Evolutionary conservation across 2,113 vertebrate genomes (phyloP).

Genomic region (Callionymus lyra): DNA sequence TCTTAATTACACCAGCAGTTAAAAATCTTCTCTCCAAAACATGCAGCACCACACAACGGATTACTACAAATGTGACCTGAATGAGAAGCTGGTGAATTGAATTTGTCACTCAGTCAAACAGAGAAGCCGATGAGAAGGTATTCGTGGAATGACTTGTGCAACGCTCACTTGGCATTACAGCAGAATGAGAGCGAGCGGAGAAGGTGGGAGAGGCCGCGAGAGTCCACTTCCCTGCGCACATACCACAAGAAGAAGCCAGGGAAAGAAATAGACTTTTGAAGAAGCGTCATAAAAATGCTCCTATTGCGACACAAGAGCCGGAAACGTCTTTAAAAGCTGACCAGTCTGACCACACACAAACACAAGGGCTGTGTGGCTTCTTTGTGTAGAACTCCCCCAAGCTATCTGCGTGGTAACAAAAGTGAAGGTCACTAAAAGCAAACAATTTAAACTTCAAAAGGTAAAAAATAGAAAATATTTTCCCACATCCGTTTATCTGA

Average conservation of each 20-base stretch:
- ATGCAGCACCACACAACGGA: too few relatives aligned
- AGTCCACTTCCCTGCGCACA: conserved; percentile 1
- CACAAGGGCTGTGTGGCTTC: background rate
- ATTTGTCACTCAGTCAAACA: conserved; percentile 35
- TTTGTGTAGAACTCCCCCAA: background rate
- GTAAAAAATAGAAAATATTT: conserved; percentile 12
- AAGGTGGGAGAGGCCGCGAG: conserved; percentile 3
- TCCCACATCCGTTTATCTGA: too few relatives aligned
- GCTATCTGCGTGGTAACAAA: conserved; percentile 5
- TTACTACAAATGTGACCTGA: conserved; percentile 41
- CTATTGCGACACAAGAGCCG: background rate
- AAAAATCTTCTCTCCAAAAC: too few relatives aligned
- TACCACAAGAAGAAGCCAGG: conserved; percentile 2
- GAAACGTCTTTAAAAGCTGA: conserved; percentile 9
- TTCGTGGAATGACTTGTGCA: conserved; percentile 48
- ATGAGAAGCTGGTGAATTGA: conserved; percentile 18
- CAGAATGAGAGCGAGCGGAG: conserved; percentile 29
- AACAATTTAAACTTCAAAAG: conserved; percentile 17
- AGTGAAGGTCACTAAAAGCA: conserved; percentile 10
- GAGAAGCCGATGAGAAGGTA: conserved; percentile 26
- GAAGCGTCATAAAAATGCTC: conserved; percentile 9
- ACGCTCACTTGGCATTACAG: conserved; percentile 53
- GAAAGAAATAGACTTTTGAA: conserved; percentile 7
- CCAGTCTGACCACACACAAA: conserved; percentile 1
- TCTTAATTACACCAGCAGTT: too few relatives aligned